phyloP scores from a whole-genome alignment of 2,113 vertebrate genomes.

The Lynx canadensis region DNA sequence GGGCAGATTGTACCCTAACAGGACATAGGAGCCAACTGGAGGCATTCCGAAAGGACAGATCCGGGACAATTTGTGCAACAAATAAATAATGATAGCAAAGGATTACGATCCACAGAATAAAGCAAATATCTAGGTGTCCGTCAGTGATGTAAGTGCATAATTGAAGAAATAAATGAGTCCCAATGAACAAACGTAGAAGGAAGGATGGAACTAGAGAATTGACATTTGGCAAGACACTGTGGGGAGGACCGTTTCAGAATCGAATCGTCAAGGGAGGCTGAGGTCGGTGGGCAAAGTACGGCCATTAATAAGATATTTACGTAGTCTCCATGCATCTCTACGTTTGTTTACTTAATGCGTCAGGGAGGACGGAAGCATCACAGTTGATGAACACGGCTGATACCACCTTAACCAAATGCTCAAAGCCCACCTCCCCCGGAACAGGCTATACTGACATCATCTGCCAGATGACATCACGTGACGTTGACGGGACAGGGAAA shows the following conservation, averaged over 20 bases:
- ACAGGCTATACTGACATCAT: accelerated
- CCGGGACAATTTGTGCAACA: background rate
- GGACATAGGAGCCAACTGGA: background rate
- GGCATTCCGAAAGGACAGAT: too few relatives aligned
- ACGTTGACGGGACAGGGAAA: accelerated
- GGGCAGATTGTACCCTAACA: background rate
- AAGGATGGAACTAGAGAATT: background rate
- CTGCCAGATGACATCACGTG: too few relatives aligned
- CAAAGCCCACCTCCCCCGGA: too few relatives aligned
- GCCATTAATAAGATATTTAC: too few relatives aligned
- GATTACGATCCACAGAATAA: background rate
- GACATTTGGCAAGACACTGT: background rate
- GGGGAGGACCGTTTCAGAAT: background rate
- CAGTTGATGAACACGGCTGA: accelerated
- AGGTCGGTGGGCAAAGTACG: too few relatives aligned
- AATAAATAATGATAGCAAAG: background rate
- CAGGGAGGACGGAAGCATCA: accelerated
- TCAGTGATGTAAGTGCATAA: background rate
- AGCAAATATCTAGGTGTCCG: background rate
- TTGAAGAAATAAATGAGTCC: background rate
- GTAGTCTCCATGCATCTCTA: too few relatives aligned
- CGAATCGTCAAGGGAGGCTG: too few relatives aligned
- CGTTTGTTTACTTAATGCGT: accelerated
- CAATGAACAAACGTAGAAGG: background rate
- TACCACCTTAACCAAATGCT: accelerated